A percentile compares a stretch with the other conserved stretches of the same genome.
These are phyloP conservation scores for Lethocerus indicus DNA, from an alignment of 1,140 invertebrate genomes.

Conservation along the genomic window DNA sequence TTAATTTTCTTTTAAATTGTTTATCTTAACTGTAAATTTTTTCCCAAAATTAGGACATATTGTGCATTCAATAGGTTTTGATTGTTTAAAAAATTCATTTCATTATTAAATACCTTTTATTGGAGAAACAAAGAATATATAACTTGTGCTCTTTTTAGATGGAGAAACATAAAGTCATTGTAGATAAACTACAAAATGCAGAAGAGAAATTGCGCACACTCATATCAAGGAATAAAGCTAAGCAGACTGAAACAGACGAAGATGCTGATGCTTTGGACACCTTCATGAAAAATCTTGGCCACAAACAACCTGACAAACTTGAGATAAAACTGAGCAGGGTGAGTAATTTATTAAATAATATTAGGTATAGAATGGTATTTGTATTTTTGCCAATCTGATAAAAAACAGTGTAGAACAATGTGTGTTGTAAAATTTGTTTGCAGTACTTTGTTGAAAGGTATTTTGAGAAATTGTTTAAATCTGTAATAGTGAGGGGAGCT, in stretches of 20 bases:
- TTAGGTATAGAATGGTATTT: background rate
- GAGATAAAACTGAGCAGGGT: conserved; percentile 36
- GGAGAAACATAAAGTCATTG: conserved; percentile 43
- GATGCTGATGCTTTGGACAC: conserved; percentile 49
- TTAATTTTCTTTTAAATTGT: too few relatives aligned
- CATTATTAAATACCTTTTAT: background rate
- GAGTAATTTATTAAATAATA: background rate
- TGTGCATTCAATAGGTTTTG: background rate
- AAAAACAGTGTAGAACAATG: too few relatives aligned
- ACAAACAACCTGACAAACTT: conserved; percentile 26
- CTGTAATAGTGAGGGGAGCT: too few relatives aligned
- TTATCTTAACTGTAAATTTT: too few relatives aligned
- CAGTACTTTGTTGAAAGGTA: too few relatives aligned
- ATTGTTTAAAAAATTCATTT: background rate
- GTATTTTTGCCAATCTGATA: too few relatives aligned
- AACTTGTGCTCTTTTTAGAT: conserved; percentile 30
- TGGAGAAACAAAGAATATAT: background rate
- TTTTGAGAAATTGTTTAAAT: too few relatives aligned
- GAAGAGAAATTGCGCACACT: conserved; percentile 18
- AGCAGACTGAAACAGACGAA: conserved; percentile 19
- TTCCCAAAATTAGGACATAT: too few relatives aligned
- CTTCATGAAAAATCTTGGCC: conserved; percentile 48
- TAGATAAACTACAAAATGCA: conserved; percentile 30
- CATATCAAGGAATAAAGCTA: background rate
- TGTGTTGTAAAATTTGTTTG: too few relatives aligned